Evolutionary conservation across 2,888 invertebrate species (phyloP).

Genomic region (Tenthredo scrophulariae): DNA sequence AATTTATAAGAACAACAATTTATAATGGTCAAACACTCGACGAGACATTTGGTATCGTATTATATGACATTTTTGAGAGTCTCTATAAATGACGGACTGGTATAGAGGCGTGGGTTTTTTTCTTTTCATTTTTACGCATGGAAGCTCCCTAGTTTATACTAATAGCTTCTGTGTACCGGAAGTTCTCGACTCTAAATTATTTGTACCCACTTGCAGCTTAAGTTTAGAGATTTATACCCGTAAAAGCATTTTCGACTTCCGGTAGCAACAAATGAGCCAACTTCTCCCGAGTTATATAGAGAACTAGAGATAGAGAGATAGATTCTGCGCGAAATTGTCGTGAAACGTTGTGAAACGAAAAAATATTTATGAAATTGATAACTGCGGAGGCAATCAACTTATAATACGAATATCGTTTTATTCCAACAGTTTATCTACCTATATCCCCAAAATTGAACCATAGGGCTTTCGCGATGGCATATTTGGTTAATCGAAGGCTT

Average conservation of each 20-base stretch:
- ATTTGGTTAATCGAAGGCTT: conserved; percentile 54
- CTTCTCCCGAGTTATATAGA: background rate
- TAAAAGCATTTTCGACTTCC: conserved; percentile 14
- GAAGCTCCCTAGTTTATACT: background rate
- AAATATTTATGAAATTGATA: background rate
- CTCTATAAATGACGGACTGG: no score
- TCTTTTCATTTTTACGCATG: background rate
- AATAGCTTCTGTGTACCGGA: background rate
- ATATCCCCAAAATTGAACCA: conserved; percentile 16
- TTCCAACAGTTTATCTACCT: conserved; percentile 2
- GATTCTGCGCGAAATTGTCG: background rate
- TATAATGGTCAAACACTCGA: background rate
- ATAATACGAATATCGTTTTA: background rate
- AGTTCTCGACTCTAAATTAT: conserved; percentile 11
- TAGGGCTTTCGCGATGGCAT: conserved; percentile 25
- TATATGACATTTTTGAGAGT: background rate
- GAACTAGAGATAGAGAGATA: background rate
- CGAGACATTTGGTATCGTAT: background rate
- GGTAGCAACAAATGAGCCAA: conserved; percentile 7
- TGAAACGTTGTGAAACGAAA: background rate
- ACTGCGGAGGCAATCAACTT: background rate
- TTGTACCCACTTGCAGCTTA: background rate
- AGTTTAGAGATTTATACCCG: conserved; percentile 11
- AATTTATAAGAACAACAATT: background rate
- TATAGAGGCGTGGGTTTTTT: no score